Evolutionary conservation across 2,888 invertebrate species (phyloP).

Genomic region (Cryptophagus acutangulus): DNA sequence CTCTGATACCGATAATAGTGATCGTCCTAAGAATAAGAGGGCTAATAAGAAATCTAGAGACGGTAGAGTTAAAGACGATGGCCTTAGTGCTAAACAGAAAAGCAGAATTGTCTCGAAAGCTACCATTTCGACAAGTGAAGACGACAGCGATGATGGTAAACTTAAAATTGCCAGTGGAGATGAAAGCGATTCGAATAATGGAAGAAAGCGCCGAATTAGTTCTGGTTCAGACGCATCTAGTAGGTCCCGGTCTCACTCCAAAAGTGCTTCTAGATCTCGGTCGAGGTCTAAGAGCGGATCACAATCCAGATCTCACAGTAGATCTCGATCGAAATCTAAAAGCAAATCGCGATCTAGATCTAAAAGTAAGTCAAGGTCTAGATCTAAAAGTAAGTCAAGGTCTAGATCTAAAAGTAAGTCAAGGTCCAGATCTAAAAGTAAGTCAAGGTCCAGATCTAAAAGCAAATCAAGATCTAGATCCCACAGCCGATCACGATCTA

Average conservation of each 20-base stretch:
- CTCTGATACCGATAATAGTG: constrained; percentile 63
- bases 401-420: constrained; percentile 43
- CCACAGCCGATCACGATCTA: constrained; percentile 36
- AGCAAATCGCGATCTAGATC: constrained; percentile 42
- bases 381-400: constrained; percentile 45
- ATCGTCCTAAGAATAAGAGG: constrained; percentile 57
- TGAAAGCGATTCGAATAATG: constrained; percentile 49
- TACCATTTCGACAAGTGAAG: constrained; percentile 88
- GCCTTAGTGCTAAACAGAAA: constrained; percentile 77
- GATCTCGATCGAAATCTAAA: constrained; percentile 42
- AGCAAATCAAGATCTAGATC: constrained; percentile 39
- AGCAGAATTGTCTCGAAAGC: constrained; percentile 89
- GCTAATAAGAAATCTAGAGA: constrained; percentile 38
- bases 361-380: constrained; percentile 40
- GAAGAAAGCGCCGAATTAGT: constrained; percentile 55
- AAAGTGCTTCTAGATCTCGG: constrained; percentile 31
- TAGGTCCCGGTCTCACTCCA: constrained; percentile 14
- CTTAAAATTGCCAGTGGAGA: constrained; percentile 56
- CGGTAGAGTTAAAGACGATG: constrained; percentile 52
- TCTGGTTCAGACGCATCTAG: constrained; percentile 55
- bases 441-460: constrained; percentile 36
- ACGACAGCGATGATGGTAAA: constrained; percentile 59
- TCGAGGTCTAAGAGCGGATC: constrained; percentile 37
- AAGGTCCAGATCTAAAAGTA: constrained; percentile 40
- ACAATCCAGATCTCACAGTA: constrained; percentile 39